A percentile compares a stretch with the other conserved stretches of the same genome.
phyloP scores from a whole-genome alignment of 2,113 vertebrate genomes.

The Muscicapa adusta region DNA sequence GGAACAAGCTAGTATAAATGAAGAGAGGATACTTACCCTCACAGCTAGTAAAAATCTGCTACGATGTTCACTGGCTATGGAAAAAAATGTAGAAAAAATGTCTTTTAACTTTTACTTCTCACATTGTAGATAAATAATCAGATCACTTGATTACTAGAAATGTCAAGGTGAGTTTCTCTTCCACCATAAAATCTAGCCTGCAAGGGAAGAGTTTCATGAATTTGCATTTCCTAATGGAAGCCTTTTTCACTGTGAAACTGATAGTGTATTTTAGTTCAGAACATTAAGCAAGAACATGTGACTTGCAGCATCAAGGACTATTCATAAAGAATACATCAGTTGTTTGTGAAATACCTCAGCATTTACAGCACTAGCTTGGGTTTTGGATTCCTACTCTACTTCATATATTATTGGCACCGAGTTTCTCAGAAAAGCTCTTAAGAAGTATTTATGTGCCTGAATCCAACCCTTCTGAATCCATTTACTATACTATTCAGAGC shows the following conservation, averaged over 20 bases:
- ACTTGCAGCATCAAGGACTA: not conserved
- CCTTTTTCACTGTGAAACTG: not conserved
- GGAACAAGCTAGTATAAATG: not conserved
- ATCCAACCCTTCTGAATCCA: not conserved
- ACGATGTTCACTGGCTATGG: not conserved
- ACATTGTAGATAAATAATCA: not conserved
- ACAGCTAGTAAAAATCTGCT: not conserved
- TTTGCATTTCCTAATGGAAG: not conserved
- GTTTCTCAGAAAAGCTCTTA: conserved; percentile 36
- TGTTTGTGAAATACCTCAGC: not conserved
- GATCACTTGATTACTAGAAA: not conserved
- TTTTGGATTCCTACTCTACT: not conserved
- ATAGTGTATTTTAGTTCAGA: not conserved
- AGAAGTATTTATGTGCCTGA: not conserved
- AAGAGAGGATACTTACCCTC: not conserved
- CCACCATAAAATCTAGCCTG: not conserved
- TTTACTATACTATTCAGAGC: not conserved
- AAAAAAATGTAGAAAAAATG: not conserved
- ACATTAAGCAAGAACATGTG: not conserved
- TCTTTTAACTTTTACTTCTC: not conserved
- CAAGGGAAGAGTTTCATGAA: not conserved
- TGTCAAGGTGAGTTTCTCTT: not conserved
- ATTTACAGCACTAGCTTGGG: not conserved
- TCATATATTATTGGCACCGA: not conserved
- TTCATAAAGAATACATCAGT: conserved; percentile 18